A percentile compares a stretch with the other conserved stretches of the same genome.
Conservation (phyloP, 2,888 invertebrate genomes). For the Philereme transversata region DNA sequence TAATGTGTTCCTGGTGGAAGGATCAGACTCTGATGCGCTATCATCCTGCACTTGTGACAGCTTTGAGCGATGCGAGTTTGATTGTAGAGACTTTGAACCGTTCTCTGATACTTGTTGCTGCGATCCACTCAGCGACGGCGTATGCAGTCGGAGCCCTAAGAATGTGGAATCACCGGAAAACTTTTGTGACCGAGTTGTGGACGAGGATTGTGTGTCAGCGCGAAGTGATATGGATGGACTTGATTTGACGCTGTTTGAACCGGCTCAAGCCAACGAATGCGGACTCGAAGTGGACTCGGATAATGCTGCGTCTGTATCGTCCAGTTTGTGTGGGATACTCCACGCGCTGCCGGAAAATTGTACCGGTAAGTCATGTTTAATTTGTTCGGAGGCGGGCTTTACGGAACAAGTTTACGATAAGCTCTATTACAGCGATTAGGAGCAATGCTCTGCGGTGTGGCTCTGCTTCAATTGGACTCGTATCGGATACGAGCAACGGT, state of each 20-base stretch:
- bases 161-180: constrained; percentile 78
- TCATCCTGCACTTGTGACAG: constrained; percentile 83
- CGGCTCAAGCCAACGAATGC: constrained; percentile 71
- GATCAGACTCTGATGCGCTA: constrained; percentile 77
- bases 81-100: constrained; percentile 83
- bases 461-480: constrained; percentile 59
- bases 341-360: constrained; percentile 63
- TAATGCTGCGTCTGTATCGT: constrained; percentile 51
- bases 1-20: constrained; percentile 69
- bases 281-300: constrained; percentile 47
- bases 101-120: constrained; percentile 86
- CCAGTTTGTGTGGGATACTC: constrained; percentile 71
- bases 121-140: constrained; percentile 77
- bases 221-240: constrained; percentile 87
- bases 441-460: constrained; percentile 51
- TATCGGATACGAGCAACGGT: constrained; percentile 82
- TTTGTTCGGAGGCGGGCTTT: constrained; percentile 54
- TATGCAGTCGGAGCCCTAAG: constrained; percentile 78
- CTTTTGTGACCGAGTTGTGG: constrained; percentile 67
- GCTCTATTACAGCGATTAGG: constrained; percentile 69
- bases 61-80: constrained; percentile 83
- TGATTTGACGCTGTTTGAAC: constrained; percentile 87
- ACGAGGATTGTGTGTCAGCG: constrained; percentile 74
- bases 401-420: constrained; percentile 59
- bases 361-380: constrained; percentile 66